phyloP scores from a whole-genome alignment of 2,797 vertebrate genomes.

The Pyrocephalus nanus region DNA sequence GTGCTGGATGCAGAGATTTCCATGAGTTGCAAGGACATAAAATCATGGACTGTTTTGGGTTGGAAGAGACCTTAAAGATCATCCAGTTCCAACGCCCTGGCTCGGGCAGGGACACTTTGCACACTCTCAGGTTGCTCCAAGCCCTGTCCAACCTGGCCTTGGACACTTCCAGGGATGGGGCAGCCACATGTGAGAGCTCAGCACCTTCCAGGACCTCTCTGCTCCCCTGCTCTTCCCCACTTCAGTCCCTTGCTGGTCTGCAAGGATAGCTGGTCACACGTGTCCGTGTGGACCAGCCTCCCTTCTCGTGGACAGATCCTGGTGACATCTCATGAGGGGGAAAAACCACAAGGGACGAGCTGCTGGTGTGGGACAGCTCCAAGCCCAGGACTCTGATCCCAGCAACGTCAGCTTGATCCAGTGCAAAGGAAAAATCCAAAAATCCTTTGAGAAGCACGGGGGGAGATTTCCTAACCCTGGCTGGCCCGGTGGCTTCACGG shows the following conservation, averaged over 20 bases:
- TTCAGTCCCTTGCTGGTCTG: background rate
- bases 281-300: too few species aligned
- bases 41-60: background rate
- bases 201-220: background rate
- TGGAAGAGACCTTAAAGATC: background rate
- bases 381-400: background rate
- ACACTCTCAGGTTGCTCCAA: background rate
- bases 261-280: background rate
- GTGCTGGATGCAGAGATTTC: too few species aligned
- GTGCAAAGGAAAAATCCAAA: background rate
- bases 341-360: too few species aligned
- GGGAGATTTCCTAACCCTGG: background rate
- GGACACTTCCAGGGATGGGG: background rate
- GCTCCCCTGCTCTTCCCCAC: background rate
- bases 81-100: fast-evolving
- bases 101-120: background rate
- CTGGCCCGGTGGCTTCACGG: fast-evolving
- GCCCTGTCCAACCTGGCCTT: background rate
- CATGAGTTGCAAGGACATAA: background rate
- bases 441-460: background rate
- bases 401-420: background rate
- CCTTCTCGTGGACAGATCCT: background rate
- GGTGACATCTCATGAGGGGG: background rate
- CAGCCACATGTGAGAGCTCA: background rate
- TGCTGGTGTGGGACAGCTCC: background rate